A percentile compares a stretch with the other conserved stretches of the same genome.
These are phyloP conservation scores for Plebejus anna DNA, from an alignment of 2,888 invertebrate species.

Conservation along the genomic window DNA sequence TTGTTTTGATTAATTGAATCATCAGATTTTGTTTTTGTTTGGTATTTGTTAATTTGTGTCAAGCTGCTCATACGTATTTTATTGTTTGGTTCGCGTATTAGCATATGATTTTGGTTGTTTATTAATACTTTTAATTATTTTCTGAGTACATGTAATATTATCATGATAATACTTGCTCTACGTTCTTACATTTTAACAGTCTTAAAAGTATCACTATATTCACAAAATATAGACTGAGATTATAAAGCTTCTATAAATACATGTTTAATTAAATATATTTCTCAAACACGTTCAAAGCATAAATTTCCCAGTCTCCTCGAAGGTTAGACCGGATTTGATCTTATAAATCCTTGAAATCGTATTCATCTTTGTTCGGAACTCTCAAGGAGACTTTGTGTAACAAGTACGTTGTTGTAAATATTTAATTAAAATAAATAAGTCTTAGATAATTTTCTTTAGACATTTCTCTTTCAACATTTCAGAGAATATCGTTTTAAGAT, in stretches of 20 bases:
- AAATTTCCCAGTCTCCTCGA: constrained; percentile 25
- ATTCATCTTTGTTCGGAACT: constrained; percentile 26
- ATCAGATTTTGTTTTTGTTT: neutral
- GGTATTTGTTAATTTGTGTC: neutral
- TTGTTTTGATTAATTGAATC: constrained; percentile 4
- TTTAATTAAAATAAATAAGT: neutral
- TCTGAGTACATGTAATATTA: no score
- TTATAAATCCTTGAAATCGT: constrained; percentile 29
- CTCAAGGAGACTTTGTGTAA: constrained; percentile 23
- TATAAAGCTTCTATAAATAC: neutral
- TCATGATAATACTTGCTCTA: neutral
- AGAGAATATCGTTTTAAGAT: neutral
- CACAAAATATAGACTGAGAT: neutral
- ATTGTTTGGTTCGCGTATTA: neutral
- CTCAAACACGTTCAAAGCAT: neutral
- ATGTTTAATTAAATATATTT: constrained; percentile 10
- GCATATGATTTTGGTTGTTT: neutral
- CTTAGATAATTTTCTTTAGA: neutral
- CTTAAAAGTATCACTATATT: neutral
- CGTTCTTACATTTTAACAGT: neutral
- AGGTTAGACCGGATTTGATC: constrained; percentile 27
- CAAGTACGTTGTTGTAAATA: constrained; percentile 22
- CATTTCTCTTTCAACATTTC: constrained; percentile 28
- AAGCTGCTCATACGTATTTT: neutral
- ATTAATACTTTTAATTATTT: no score